Percentiles rank a stretch among this genome's conserved stretches.
These are phyloP conservation scores for Desmophyllum pertusum DNA, from an alignment of 92 coral and sea anemone species.

Conservation along the genomic window DNA sequence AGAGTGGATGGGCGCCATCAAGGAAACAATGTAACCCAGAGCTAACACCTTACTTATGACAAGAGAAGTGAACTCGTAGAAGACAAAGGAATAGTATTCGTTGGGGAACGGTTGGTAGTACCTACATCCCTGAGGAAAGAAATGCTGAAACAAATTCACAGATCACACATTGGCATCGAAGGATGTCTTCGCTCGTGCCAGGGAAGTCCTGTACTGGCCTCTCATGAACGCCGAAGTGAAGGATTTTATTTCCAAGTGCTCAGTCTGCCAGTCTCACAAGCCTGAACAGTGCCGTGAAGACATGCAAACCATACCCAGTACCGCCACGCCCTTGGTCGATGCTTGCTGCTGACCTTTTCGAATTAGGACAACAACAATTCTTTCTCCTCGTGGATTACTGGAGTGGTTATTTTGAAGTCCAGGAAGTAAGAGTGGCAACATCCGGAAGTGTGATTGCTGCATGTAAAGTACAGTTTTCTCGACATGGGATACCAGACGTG, in stretches of 20 bases:
- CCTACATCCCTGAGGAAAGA: slow-evolving; percentile 20
- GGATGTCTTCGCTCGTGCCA: slow-evolving; percentile 47
- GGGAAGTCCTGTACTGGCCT: slow-evolving; percentile 53
- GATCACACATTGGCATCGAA: slow-evolving; percentile 14
- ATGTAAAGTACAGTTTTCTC: slow-evolving; percentile 45
- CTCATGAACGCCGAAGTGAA: slow-evolving; percentile 18
- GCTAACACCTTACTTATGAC: slow-evolving; percentile 41
- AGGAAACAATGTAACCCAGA: slow-evolving; percentile 22
- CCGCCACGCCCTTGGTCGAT: slow-evolving; percentile 50
- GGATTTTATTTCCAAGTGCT: slow-evolving; percentile 16
- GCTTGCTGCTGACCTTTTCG: slow-evolving; percentile 38
- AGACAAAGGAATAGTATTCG: slow-evolving; percentile 36
- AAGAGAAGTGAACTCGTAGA: slow-evolving; percentile 39
- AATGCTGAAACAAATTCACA: slow-evolving; percentile 29
- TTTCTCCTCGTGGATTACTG: slow-evolving; percentile 48
- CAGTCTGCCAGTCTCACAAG: slow-evolving; percentile 19
- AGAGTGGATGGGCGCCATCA: slow-evolving; percentile 28
- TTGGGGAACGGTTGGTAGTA: slow-evolving; percentile 36
- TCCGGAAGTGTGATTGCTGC: slow-evolving; percentile 42
- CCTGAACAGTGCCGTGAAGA: slow-evolving; percentile 57
- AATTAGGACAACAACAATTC: slow-evolving; percentile 44
- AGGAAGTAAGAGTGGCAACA: slow-evolving; percentile 27
- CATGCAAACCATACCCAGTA: slow-evolving; percentile 26
- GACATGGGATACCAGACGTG: slow-evolving; percentile 45
- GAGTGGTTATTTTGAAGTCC: slow-evolving; percentile 45